Conservation (phyloP, 2,797 vertebrate genomes). For the Echiichthys vipera region DNA sequence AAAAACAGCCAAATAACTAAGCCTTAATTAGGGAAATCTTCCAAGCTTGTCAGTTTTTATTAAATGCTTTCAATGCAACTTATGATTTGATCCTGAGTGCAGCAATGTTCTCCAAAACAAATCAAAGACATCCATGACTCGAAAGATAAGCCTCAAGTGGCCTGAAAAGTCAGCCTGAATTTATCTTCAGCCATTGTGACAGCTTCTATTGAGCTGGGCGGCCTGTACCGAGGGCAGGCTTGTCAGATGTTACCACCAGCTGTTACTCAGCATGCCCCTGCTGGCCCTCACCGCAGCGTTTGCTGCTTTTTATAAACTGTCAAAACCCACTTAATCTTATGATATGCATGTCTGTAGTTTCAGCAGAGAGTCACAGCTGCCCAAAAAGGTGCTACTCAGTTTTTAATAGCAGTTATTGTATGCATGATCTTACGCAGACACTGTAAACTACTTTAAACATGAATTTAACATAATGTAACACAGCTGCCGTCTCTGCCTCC, state of each 20-base stretch:
- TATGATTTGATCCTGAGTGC: background rate
- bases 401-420: background rate
- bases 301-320: slow-evolving; percentile 58
- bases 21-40: background rate
- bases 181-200: background rate
- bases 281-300: slow-evolving; percentile 20
- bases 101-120: background rate
- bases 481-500: no score
- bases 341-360: slow-evolving; percentile 1
- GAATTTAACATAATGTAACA: no score
- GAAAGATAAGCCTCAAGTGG: background rate
- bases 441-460: background rate
- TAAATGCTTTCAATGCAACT: background rate
- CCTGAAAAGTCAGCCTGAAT: background rate
- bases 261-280: slow-evolving; percentile 26
- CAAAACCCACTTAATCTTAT: slow-evolving; percentile 58
- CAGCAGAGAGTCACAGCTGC: slow-evolving; percentile 9
- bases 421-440: background rate
- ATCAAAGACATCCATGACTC: background rate
- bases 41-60: background rate
- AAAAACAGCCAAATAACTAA: background rate
- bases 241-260: slow-evolving; percentile 45
- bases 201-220: background rate
- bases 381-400: background rate
- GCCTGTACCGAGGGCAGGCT: background rate